Percentiles rank a stretch among this genome's conserved stretches.
phyloP scores from a whole-genome alignment of 2,888 invertebrate genomes.

The Geophilus truncorum region DNA sequence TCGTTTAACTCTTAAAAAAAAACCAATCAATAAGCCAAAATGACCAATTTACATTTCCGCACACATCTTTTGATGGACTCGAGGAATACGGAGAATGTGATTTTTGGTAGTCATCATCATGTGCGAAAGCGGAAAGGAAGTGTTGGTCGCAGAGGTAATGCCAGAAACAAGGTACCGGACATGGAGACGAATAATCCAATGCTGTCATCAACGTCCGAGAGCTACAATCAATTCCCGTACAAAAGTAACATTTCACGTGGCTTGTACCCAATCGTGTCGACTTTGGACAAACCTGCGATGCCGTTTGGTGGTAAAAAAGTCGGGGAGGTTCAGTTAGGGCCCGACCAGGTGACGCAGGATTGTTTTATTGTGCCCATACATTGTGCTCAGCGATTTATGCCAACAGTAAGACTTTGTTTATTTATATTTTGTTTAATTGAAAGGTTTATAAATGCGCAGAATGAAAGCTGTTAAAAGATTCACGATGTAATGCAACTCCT shows the following conservation, averaged over 20 bases:
- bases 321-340: not conserved
- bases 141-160: not conserved
- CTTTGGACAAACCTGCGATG: not conserved
- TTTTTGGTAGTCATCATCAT: not conserved
- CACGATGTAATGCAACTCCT: too few species aligned
- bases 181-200: not conserved
- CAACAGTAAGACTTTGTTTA: not conserved
- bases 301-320: not conserved
- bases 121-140: not conserved
- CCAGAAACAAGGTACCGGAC: not conserved
- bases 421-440: not conserved
- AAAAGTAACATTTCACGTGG: not conserved
- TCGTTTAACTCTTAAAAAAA: not conserved
- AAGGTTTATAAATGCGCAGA: not conserved
- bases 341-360: not conserved
- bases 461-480: too few species aligned
- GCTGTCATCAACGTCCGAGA: not conserved
- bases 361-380: conserved; percentile 30
- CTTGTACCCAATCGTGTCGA: not conserved
- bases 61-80: conserved; percentile 28
- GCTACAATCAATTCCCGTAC: not conserved
- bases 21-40: not conserved
- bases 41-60: conserved; percentile 28
- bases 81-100: not conserved
- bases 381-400: conserved; percentile 27